These are phyloP conservation scores for Ailuropoda melanoleuca DNA, from an alignment of 2,113 vertebrate species.

Conservation along the genomic window DNA sequence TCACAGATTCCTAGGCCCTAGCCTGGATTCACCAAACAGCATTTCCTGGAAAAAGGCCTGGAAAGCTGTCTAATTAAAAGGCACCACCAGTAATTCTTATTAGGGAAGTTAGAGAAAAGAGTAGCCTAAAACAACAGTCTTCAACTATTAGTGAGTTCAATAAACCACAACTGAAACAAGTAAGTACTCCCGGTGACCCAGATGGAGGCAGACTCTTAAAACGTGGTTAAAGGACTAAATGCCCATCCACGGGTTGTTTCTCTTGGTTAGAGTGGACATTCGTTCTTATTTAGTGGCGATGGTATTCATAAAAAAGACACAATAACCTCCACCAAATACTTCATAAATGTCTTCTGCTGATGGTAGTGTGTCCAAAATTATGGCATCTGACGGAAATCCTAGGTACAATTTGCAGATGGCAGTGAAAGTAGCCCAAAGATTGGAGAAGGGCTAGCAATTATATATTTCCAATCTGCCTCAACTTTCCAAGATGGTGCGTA, in stretches of 20 bases:
- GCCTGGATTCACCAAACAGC: not conserved
- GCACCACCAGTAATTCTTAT: not conserved
- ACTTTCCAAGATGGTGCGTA: not conserved
- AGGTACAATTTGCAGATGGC: not conserved
- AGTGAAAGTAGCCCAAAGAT: not conserved
- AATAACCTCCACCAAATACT: not conserved
- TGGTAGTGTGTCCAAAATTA: not conserved
- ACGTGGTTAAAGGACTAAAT: not conserved
- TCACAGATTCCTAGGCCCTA: not conserved
- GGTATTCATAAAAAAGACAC: not conserved
- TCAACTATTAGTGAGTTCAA: not conserved
- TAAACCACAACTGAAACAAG: slow-evolving; percentile 26
- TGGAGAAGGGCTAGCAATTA: not conserved
- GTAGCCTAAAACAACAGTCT: not conserved
- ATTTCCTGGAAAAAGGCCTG: not conserved
- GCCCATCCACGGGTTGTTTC: not conserved
- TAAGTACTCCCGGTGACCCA: not conserved
- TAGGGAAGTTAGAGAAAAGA: not conserved
- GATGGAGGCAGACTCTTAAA: slow-evolving; percentile 8
- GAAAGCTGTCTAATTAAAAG: not conserved
- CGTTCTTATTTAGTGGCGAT: not conserved
- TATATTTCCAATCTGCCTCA: not conserved
- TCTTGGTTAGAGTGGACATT: not conserved
- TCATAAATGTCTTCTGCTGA: not conserved
- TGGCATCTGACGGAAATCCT: not conserved